A percentile compares a stretch with the other conserved stretches of the same genome.
These are phyloP conservation scores for Enhydra lutris DNA, from an alignment of 2,113 vertebrate genomes.

Conservation along the genomic window DNA sequence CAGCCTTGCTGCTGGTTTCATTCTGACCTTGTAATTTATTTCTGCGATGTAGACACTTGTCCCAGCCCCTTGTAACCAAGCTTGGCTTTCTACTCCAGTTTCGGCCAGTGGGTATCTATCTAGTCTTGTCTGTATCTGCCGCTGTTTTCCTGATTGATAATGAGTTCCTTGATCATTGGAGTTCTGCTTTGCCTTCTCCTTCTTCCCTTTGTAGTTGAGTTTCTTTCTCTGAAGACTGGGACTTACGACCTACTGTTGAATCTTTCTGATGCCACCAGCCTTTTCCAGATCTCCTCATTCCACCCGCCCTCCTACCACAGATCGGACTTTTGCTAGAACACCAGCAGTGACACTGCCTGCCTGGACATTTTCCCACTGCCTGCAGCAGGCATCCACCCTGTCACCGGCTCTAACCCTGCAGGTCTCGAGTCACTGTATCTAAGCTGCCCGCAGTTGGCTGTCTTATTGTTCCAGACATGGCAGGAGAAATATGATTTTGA, in stretches of 20 bases:
- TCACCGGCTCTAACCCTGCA: not conserved
- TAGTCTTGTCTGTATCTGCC: not conserved
- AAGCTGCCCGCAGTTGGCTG: conserved; percentile 5
- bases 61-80: not conserved
- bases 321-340: not conserved
- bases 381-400: not conserved
- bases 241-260: not conserved
- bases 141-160: not conserved
- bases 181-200: not conserved
- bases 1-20: not conserved
- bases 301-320: not conserved
- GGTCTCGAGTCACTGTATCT: not conserved
- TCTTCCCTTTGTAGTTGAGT: not conserved
- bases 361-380: not conserved
- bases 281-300: not conserved
- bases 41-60: not conserved
- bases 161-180: not conserved
- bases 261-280: not conserved
- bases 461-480: not conserved
- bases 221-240: not conserved
- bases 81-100: not conserved
- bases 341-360: not conserved
- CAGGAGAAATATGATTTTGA: not conserved
- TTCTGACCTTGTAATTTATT: conserved; percentile 33
- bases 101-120: not conserved